Percentiles rank a stretch among this genome's conserved stretches.
phyloP scores from a whole-genome alignment of 2,888 invertebrate genomes.

The Drosophila nigritarsus region DNA sequence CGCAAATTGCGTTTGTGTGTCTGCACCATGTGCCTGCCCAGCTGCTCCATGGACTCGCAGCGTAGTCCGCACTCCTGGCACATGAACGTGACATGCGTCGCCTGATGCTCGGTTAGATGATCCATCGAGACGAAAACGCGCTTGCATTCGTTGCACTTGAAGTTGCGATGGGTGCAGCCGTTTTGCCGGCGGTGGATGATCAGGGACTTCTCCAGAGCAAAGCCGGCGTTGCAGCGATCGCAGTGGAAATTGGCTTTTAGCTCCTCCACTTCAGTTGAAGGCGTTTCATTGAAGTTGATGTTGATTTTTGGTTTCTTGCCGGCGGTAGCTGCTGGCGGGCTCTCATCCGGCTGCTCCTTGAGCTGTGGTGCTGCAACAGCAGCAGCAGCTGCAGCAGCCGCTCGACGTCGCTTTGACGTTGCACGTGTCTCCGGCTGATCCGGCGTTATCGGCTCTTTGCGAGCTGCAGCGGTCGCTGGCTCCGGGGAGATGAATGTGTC shows the following conservation, averaged over 20 bases:
- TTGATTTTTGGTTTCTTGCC: conserved; percentile 26
- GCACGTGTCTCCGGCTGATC: conserved; percentile 10
- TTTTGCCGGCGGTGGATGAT: conserved; percentile 82
- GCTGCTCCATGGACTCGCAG: conserved; percentile 85
- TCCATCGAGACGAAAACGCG: conserved; percentile 87
- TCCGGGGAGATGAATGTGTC: conserved; percentile 56
- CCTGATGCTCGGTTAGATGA: conserved; percentile 86
- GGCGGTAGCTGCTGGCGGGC: not conserved
- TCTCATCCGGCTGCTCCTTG: conserved; percentile 18
- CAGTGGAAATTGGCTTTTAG: conserved; percentile 71
- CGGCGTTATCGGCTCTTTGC: not conserved
- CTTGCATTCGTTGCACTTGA: conserved; percentile 85
- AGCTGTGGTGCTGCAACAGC: conserved; percentile 3
- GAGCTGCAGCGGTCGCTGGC: conserved; percentile 6
- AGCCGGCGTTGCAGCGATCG: conserved; percentile 82
- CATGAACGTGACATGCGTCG: conserved; percentile 69
- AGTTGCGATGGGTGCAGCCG: conserved; percentile 85
- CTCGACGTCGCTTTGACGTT: conserved; percentile 44
- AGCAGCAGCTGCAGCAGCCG: conserved; percentile 12
- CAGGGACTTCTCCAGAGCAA: conserved; percentile 80
- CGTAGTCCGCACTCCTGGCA: conserved; percentile 84
- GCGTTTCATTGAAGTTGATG: not conserved
- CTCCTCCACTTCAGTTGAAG: conserved; percentile 40
- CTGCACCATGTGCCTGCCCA: conserved; percentile 85
- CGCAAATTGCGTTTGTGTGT: conserved; percentile 85